Evolutionary conservation across 1,140 invertebrate species (phyloP).

Genomic region (Drosophila triauraria): DNA sequence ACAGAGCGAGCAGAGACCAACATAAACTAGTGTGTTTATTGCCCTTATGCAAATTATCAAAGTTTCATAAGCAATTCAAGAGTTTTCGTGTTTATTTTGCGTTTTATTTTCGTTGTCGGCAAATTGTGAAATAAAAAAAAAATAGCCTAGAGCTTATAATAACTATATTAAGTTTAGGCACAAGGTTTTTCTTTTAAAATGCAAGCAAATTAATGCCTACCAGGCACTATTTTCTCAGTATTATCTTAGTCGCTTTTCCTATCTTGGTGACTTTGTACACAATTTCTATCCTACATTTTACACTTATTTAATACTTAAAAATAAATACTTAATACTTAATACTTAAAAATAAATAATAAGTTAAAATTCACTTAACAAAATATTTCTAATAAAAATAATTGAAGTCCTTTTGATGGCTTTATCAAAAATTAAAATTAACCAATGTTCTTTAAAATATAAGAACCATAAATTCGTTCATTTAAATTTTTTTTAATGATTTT

Average conservation of each 20-base stretch:
- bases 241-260: not conserved
- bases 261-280: not conserved
- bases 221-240: not conserved
- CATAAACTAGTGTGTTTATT: constrained; percentile 15
- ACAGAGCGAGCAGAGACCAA: not conserved
- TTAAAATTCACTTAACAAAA: too few species aligned
- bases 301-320: too few species aligned
- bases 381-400: too few species aligned
- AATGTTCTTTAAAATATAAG: too few species aligned
- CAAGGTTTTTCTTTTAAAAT: not conserved
- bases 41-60: constrained; percentile 22
- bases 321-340: too few species aligned
- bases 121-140: constrained; percentile 18
- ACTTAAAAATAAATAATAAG: too few species aligned
- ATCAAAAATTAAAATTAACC: too few species aligned
- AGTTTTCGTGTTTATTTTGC: constrained; percentile 16
- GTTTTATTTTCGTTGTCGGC: constrained; percentile 26
- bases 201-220: constrained; percentile 1
- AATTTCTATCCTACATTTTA: too few species aligned
- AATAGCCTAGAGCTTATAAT: not conserved
- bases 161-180: not conserved
- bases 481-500: not conserved
- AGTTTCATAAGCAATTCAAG: constrained; percentile 30
- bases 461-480: not conserved
- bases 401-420: too few species aligned